Evolutionary conservation across 2,113 vertebrate genomes (phyloP).

Genomic region (Cyphomyrus plagiostoma): DNA sequence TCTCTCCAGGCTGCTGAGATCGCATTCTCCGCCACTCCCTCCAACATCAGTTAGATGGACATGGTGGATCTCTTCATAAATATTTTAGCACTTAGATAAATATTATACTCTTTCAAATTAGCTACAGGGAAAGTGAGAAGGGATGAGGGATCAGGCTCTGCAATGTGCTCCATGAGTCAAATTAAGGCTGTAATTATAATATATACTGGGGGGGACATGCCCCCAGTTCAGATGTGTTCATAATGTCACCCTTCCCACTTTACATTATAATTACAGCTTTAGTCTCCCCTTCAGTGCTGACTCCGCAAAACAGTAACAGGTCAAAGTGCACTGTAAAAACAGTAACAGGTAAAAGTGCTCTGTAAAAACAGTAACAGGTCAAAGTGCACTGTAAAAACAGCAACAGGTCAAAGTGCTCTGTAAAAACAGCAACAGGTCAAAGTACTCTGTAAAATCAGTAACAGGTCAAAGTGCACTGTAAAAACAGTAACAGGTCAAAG

Average conservation of each 20-base stretch:
- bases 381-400: not conserved
- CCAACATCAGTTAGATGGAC: not conserved
- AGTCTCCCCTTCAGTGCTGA: not conserved
- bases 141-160: slow-evolving; percentile 10
- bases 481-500: not conserved
- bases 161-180: not conserved
- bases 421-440: not conserved
- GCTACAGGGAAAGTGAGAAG: slow-evolving; percentile 42
- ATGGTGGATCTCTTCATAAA: slow-evolving; percentile 42
- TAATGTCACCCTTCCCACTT: not conserved
- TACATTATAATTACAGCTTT: not conserved
- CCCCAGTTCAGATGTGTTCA: not conserved
- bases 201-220: not conserved
- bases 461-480: no score
- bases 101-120: slow-evolving; percentile 53
- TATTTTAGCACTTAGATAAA: slow-evolving; percentile 55
- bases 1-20: not conserved
- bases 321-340: no score
- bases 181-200: not conserved
- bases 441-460: not conserved
- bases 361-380: no score
- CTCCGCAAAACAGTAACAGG: no score
- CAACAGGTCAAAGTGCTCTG: no score
- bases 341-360: no score
- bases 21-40: not conserved